Evolutionary conservation across 2,797 vertebrate genomes (phyloP).

Genomic region (Etheostoma perlongum): DNA sequence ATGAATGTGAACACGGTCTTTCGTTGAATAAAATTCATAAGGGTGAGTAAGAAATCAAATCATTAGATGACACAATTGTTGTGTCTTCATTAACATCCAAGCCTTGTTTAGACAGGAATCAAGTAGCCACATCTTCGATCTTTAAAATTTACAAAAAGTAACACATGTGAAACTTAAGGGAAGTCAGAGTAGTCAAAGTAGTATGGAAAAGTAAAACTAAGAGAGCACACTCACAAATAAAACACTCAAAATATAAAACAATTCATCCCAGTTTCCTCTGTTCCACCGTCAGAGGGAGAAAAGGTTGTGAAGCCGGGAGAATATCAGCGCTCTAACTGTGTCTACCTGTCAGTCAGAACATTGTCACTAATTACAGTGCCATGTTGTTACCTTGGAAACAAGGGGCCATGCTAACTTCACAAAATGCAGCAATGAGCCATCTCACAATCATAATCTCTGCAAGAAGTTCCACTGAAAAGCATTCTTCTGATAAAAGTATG

Average conservation of each 20-base stretch:
- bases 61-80: not conserved
- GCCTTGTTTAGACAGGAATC: not conserved
- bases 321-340: not conserved
- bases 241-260: constrained; percentile 3
- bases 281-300: constrained; percentile 6
- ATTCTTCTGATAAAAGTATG: constrained; percentile 33
- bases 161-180: not conserved
- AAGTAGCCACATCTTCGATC: not conserved
- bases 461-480: constrained; percentile 47
- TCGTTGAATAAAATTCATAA: not conserved
- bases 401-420: constrained; percentile 23
- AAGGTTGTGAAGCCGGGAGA: constrained; percentile 18
- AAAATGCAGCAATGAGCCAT: constrained; percentile 27
- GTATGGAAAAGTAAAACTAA: not conserved
- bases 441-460: constrained; percentile 23
- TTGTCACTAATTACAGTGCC: constrained; percentile 58
- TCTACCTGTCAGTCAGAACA: constrained; percentile 46
- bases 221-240: not conserved
- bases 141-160: not conserved
- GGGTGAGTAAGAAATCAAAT: not conserved
- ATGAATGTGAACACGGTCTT: constrained; percentile 41
- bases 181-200: not conserved
- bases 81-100: not conserved
- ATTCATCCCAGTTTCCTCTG: constrained; percentile 7
- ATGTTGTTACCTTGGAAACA: constrained; percentile 48